Evolutionary conservation across 2,797 vertebrate genomes (phyloP).

Genomic region (Chelidonichthys spinosus): DNA sequence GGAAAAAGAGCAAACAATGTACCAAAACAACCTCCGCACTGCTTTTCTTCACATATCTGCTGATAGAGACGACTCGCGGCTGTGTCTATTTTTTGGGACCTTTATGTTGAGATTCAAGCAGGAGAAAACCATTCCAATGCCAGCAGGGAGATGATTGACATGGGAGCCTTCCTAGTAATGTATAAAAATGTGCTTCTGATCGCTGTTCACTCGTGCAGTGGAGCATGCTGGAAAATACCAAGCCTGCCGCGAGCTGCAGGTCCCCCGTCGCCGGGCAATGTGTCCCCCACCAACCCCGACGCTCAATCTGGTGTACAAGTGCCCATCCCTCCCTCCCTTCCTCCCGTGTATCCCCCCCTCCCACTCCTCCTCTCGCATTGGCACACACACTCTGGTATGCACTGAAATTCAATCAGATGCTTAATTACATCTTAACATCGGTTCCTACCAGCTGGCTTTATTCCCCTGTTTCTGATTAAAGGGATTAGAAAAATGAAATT

Average conservation of each 20-base stretch:
- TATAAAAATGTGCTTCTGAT: conserved; percentile 82
- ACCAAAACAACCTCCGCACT: conserved; percentile 6
- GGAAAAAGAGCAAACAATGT: conserved; percentile 41
- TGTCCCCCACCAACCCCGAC: conserved; percentile 76
- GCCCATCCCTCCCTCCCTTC: conserved; percentile 74
- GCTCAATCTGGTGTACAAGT: conserved; percentile 79
- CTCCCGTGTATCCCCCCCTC: conserved; percentile 43
- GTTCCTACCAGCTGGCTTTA: conserved; percentile 95
- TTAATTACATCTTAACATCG: conserved; percentile 97
- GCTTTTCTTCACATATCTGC: conserved; percentile 30
- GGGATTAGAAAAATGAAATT: conserved; percentile 96
- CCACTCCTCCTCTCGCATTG: conserved; percentile 62
- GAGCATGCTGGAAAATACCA: conserved; percentile 76
- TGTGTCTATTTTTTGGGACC: conserved; percentile 52
- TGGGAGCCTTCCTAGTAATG: conserved; percentile 65
- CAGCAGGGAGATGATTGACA: conserved; percentile 79
- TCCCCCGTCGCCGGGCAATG: conserved; percentile 71
- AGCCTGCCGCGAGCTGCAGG: conserved; percentile 69
- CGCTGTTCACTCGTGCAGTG: conserved; percentile 70
- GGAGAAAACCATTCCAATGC: conserved; percentile 60
- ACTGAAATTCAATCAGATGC: conserved; percentile 95
- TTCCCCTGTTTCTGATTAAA: conserved; percentile 97
- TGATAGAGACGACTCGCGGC: conserved; percentile 19
- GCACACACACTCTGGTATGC: conserved; percentile 87
- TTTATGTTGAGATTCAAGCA: conserved; percentile 45